Conservation (phyloP, 2,113 vertebrate genomes). For the Serilophus lunatus region DNA sequence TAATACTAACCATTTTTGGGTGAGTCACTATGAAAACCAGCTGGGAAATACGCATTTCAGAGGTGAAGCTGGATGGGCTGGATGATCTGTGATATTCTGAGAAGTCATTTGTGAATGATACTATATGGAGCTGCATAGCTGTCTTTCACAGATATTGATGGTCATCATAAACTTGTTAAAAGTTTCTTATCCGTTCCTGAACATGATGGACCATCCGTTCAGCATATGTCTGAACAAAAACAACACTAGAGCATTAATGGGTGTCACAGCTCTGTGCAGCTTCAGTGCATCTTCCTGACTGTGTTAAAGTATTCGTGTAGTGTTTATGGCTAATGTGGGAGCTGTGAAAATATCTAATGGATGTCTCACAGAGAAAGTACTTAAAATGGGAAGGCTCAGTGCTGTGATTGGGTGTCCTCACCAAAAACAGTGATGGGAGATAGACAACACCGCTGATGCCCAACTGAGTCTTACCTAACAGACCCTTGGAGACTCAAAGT, state of each 20-base stretch:
- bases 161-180: neutral
- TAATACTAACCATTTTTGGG: neutral
- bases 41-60: neutral
- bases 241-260: neutral
- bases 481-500: neutral
- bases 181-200: neutral
- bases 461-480: neutral
- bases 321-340: neutral
- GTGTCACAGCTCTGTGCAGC: neutral
- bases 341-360: neutral
- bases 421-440: neutral
- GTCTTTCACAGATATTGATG: neutral
- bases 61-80: neutral
- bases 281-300: neutral
- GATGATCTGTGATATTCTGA: neutral
- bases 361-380: neutral
- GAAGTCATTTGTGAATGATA: neutral
- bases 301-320: neutral
- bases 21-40: conserved; percentile 9
- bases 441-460: neutral
- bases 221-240: neutral
- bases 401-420: neutral
- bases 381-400: neutral
- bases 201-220: neutral
- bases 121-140: neutral